Conservation (phyloP, 92 coral and sea anemone genomes). For the Blastomussa wellsi region DNA sequence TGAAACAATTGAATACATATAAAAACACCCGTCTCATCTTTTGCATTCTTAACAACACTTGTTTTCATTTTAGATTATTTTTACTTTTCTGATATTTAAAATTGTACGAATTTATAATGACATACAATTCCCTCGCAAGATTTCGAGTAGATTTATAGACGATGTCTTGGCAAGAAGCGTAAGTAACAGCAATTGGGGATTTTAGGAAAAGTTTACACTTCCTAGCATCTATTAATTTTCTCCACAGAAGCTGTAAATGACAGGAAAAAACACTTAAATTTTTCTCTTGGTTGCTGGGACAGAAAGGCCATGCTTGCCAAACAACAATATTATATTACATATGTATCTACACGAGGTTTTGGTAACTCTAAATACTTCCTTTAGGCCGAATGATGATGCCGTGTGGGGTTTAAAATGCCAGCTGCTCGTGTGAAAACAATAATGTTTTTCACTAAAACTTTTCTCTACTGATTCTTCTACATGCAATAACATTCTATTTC, state of each 20-base stretch:
- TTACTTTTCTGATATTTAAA: neutral
- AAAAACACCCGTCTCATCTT: neutral
- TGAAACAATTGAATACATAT: too few species aligned
- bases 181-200: neutral
- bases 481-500: neutral
- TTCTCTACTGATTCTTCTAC: neutral
- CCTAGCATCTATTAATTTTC: neutral
- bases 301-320: conserved; percentile 1
- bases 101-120: too few species aligned
- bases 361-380: too few species aligned
- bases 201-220: neutral
- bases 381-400: neutral
- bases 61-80: neutral
- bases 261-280: neutral
- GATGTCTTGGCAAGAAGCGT: neutral
- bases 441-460: neutral
- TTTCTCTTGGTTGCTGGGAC: conserved; percentile 3
- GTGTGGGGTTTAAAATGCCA: neutral
- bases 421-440: neutral
- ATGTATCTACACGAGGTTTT: neutral
- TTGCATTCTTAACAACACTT: neutral
- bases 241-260: neutral
- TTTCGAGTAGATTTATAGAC: neutral
- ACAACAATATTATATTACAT: conserved; percentile 4
- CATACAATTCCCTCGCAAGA: neutral